Percentiles rank a stretch among this genome's conserved stretches.
Evolutionary conservation across 1,140 invertebrate genomes (phyloP).

Genomic region (Drosophila novamexicana): DNA sequence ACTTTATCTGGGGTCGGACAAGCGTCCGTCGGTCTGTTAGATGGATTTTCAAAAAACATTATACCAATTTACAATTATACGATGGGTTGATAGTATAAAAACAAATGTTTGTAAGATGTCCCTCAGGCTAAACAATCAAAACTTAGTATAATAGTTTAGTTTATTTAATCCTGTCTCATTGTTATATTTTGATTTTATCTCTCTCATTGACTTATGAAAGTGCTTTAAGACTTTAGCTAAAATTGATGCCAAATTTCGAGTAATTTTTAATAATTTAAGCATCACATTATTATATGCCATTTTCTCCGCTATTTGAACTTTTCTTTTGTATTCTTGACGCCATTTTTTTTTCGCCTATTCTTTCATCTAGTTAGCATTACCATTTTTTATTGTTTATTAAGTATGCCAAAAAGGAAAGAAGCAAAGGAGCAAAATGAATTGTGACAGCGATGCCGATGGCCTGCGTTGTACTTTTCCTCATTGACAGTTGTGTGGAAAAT

Average conservation of each 20-base stretch:
- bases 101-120: too few relatives aligned
- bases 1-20: too few relatives aligned
- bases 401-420: constrained; percentile 54
- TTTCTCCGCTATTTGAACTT: constrained; percentile 37
- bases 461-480: constrained; percentile 47
- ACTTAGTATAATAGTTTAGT: too few relatives aligned
- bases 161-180: too few relatives aligned
- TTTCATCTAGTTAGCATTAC: constrained; percentile 28
- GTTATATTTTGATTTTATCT: not conserved
- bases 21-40: too few relatives aligned
- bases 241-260: not conserved
- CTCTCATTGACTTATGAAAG: not conserved
- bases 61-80: too few relatives aligned
- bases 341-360: constrained; percentile 44
- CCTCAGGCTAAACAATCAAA: too few relatives aligned
- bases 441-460: constrained; percentile 59
- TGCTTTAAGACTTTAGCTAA: not conserved
- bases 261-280: constrained; percentile 21
- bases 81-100: too few relatives aligned
- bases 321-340: constrained; percentile 27
- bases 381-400: constrained; percentile 65
- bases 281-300: constrained; percentile 22
- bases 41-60: too few relatives aligned
- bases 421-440: constrained; percentile 61
- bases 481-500: constrained; percentile 82